phyloP scores from a whole-genome alignment of 2,888 invertebrate species.

The Diaperis boleti region DNA sequence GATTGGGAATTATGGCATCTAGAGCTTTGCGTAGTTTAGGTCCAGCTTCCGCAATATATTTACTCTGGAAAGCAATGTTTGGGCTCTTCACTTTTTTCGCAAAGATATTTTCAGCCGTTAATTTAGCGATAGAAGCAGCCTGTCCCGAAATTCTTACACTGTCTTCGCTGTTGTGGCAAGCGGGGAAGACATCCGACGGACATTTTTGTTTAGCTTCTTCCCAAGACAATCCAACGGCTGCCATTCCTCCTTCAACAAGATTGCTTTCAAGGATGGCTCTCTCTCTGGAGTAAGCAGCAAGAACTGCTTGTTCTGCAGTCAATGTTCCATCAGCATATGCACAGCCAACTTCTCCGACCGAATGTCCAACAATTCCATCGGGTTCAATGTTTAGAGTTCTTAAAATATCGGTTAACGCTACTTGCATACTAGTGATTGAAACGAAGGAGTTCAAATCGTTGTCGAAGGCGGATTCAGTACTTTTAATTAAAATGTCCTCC shows the following conservation, averaged over 20 bases:
- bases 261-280: slow-evolving; percentile 83
- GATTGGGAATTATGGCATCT: slow-evolving; percentile 83
- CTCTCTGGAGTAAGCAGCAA: slow-evolving; percentile 95
- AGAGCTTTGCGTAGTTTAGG: slow-evolving; percentile 83
- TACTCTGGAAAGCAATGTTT: slow-evolving; percentile 93
- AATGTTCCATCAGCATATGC: slow-evolving; percentile 97
- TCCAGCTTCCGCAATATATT: slow-evolving; percentile 88
- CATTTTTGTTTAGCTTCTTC: slow-evolving; percentile 80
- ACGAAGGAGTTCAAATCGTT: slow-evolving; percentile 92
- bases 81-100: slow-evolving; percentile 89
- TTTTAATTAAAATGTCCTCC: slow-evolving; percentile 81
- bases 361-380: slow-evolving; percentile 97
- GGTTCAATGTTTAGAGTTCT: slow-evolving; percentile 81
- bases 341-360: slow-evolving; percentile 93
- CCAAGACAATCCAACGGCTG: slow-evolving; percentile 92
- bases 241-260: slow-evolving; percentile 86
- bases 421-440: slow-evolving; percentile 95
- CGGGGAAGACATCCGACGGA: slow-evolving; percentile 84
- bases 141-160: slow-evolving; percentile 96
- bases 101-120: slow-evolving; percentile 83
- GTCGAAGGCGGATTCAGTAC: slow-evolving; percentile 82
- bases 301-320: slow-evolving; percentile 92
- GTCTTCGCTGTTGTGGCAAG: slow-evolving; percentile 95
- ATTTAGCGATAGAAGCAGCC: slow-evolving; percentile 73
- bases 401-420: slow-evolving; percentile 93